A percentile compares a stretch with the other conserved stretches of the same genome.
Evolutionary conservation across 2,888 invertebrate species (phyloP).

Genomic region (Prosapia bicincta): DNA sequence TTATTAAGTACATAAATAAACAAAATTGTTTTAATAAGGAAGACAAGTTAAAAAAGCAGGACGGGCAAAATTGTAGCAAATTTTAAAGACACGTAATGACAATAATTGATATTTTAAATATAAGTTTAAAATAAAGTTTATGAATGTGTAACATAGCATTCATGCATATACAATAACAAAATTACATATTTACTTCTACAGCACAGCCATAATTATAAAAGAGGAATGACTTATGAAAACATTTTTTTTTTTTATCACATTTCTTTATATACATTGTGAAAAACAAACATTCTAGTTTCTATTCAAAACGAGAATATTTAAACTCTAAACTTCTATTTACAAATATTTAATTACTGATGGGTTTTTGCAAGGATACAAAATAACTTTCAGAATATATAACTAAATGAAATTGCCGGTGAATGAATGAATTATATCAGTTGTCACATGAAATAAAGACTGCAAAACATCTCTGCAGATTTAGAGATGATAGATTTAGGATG

Average conservation of each 20-base stretch:
- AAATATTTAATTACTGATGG: not conserved
- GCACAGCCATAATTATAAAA: conserved; percentile 23
- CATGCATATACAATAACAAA: not conserved
- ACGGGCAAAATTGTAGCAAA: not conserved
- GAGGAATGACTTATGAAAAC: conserved; percentile 20
- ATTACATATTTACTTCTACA: conserved; percentile 2
- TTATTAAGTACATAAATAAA: no score
- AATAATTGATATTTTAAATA: not conserved
- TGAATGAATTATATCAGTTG: no score
- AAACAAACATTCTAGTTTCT: not conserved
- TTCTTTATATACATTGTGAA: conserved; percentile 19
- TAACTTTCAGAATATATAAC: no score
- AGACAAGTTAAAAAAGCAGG: not conserved
- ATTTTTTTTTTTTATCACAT: conserved; percentile 19
- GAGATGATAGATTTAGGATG: no score
- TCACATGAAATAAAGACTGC: no score
- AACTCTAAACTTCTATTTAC: not conserved
- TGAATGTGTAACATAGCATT: not conserved
- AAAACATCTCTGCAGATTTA: no score
- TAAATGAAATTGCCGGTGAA: no score
- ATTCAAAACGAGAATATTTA: not conserved
- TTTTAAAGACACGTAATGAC: not conserved
- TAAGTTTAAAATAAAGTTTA: not conserved
- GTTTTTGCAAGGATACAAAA: no score
- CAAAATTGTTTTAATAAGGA: no score